Percentiles rank a stretch among this genome's conserved stretches.
Evolutionary conservation across 2,113 vertebrate genomes (phyloP).

Genomic region (Ctenodactylus gundi): DNA sequence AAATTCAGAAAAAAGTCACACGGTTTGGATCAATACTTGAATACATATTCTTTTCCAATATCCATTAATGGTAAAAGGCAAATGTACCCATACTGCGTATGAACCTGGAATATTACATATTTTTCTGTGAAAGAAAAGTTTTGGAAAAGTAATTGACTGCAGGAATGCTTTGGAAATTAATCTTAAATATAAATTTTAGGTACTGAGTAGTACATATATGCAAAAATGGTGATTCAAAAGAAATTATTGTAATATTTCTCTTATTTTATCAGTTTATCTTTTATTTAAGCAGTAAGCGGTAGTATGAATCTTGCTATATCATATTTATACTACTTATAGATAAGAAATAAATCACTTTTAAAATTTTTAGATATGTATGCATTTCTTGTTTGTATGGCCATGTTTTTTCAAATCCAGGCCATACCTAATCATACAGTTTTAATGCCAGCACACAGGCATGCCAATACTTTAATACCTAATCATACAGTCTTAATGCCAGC

Average conservation of each 20-base stretch:
- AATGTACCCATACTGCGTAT: not conserved
- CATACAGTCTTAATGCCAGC: not conserved
- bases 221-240: not conserved
- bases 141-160: not conserved
- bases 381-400: not conserved
- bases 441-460: not conserved
- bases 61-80: not conserved
- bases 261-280: not conserved
- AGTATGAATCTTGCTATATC: not conserved
- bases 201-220: not conserved
- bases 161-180: not conserved
- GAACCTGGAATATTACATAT: not conserved
- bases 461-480: not conserved
- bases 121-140: not conserved
- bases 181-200: not conserved
- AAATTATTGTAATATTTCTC: not conserved
- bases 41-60: not conserved
- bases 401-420: not conserved
- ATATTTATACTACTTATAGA: not conserved
- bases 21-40: not conserved
- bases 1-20: not conserved
- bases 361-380: not conserved
- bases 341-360: not conserved
- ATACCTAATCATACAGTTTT: not conserved
- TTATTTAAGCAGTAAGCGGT: not conserved